phyloP scores from a whole-genome alignment of 2,113 vertebrate species.

The Drymodes brunneopygia region DNA sequence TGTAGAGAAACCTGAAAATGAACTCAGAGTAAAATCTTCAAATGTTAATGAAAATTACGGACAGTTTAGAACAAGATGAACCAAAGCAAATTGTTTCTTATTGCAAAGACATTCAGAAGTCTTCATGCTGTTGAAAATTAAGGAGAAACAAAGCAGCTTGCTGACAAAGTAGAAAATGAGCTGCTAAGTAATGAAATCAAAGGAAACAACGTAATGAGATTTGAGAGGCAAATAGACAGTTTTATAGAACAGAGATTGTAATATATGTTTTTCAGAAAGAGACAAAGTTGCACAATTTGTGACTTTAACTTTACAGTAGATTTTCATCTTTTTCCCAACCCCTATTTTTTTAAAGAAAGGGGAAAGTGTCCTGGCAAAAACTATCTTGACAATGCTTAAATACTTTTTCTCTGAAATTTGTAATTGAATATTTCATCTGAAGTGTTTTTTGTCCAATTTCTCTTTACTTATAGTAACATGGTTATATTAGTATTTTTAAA shows the following conservation, averaged over 20 bases:
- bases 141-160: conserved; percentile 28
- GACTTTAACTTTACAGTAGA: neutral
- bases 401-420: neutral
- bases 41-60: neutral
- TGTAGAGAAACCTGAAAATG: neutral
- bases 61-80: neutral
- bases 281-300: neutral
- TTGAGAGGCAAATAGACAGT: conserved; percentile 33
- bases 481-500: neutral
- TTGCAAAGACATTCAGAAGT: neutral
- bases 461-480: neutral
- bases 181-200: conserved; percentile 21
- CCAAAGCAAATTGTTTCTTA: neutral
- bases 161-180: conserved; percentile 22
- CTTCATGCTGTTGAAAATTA: neutral
- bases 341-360: neutral
- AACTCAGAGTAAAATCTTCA: neutral
- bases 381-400: neutral
- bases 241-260: conserved; percentile 13
- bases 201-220: conserved; percentile 37
- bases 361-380: neutral
- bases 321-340: neutral
- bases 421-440: neutral
- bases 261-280: conserved; percentile 5
- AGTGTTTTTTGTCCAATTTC: neutral